Conservation (phyloP, 53 echinoderm and acorn worm genomes). For the Temnopleurus reevesii region DNA sequence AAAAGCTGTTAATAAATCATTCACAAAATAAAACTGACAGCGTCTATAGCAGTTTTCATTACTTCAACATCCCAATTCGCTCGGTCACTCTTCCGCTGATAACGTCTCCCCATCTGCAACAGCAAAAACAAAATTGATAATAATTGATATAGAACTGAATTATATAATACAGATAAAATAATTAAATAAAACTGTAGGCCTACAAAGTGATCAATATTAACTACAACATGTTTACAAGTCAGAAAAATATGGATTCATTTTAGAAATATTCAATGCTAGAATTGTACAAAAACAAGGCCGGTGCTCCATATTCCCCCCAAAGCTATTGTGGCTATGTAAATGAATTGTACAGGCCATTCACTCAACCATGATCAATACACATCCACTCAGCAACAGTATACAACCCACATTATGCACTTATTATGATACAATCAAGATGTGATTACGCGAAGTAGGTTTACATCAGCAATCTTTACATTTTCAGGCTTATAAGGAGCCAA, state of each 20-base stretch:
- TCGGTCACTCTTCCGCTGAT: conserved; percentile 29
- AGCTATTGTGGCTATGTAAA: too few species aligned
- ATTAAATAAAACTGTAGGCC: conserved; percentile 17
- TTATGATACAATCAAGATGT: not conserved
- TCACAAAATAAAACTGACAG: too few species aligned
- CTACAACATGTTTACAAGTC: not conserved
- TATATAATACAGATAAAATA: conserved; percentile 23
- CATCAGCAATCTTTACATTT: not conserved
- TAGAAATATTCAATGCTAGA: conserved; percentile 23
- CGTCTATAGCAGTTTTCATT: not conserved
- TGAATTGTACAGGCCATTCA: too few species aligned
- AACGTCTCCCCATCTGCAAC: conserved; percentile 23
- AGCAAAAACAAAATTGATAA: conserved; percentile 27
- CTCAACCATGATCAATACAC: not conserved
- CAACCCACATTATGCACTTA: not conserved
- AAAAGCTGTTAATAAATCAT: too few species aligned
- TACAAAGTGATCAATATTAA: conserved; percentile 20
- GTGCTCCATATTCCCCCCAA: too few species aligned
- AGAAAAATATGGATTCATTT: conserved; percentile 8
- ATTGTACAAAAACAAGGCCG: not conserved
- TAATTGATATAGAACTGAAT: not conserved
- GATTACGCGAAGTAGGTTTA: not conserved
- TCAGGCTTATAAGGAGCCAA: not conserved
- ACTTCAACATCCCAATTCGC: conserved; percentile 26
- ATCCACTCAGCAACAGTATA: not conserved